Conservation (phyloP, 2,113 vertebrate genomes). For the Cephalopterus ornatus region DNA sequence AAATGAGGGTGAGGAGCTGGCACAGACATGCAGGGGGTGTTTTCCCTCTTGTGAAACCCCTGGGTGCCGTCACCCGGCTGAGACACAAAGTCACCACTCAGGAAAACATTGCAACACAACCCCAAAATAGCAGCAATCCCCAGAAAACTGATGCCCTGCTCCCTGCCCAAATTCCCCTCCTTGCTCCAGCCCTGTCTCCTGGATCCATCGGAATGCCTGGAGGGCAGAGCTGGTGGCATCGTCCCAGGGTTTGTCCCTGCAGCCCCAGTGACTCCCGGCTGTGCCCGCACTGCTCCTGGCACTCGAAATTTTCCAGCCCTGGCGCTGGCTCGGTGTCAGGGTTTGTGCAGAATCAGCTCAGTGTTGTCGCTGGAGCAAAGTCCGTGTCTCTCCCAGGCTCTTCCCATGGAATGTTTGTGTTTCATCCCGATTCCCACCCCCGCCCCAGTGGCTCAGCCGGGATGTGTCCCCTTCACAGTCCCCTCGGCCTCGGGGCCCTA, state of each 20-base stretch:
- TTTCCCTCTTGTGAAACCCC: neutral
- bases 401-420: neutral
- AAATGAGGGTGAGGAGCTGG: neutral
- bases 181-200: neutral
- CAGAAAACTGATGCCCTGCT: neutral
- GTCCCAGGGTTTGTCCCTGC: neutral
- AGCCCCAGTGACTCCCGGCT: neutral
- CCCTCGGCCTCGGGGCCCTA: neutral
- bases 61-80: neutral
- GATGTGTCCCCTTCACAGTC: neutral
- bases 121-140: neutral
- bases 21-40: rapidly evolving
- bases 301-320: neutral
- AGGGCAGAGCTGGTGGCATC: neutral
- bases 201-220: neutral
- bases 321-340: rapidly evolving
- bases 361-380: neutral
- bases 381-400: neutral
- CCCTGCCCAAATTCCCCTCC: neutral
- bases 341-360: neutral
- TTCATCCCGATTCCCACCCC: neutral
- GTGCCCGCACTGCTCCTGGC: neutral
- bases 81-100: neutral
- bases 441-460: neutral
- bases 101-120: neutral